Percentiles rank a stretch among this genome's conserved stretches.
These are phyloP conservation scores for Merodon equestris DNA, from an alignment of 2,888 invertebrate species.

Conservation along the genomic window DNA sequence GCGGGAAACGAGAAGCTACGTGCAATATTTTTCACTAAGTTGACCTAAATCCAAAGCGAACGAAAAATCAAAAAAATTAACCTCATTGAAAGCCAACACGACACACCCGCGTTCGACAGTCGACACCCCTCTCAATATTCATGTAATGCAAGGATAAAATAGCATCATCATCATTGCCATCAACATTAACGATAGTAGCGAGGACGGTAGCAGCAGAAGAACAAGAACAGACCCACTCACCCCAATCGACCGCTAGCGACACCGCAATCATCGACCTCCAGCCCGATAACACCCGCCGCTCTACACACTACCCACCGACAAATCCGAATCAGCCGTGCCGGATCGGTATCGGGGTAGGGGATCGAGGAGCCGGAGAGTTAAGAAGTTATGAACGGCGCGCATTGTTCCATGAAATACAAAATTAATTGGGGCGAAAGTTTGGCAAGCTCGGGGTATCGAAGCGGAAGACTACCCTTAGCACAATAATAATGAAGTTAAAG, in stretches of 20 bases:
- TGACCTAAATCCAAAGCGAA: slow-evolving; percentile 44
- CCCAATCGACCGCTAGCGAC: slow-evolving; percentile 26
- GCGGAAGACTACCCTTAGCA: slow-evolving; percentile 54
- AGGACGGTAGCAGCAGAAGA: too few relatives aligned
- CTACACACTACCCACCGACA: too few relatives aligned
- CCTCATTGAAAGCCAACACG: slow-evolving; percentile 34
- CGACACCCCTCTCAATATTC: slow-evolving; percentile 15
- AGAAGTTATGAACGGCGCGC: slow-evolving; percentile 62
- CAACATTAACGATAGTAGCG: background rate
- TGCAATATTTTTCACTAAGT: slow-evolving; percentile 18
- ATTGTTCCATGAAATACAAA: slow-evolving; percentile 64
- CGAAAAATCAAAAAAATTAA: slow-evolving; percentile 25
- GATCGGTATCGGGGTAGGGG: too few relatives aligned
- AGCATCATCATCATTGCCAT: slow-evolving; percentile 41
- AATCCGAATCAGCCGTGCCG: background rate
- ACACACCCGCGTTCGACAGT: background rate
- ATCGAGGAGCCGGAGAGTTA: slow-evolving; percentile 35
- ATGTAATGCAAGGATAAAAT: slow-evolving; percentile 51
- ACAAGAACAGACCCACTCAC: background rate
- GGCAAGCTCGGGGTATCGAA: slow-evolving; percentile 62
- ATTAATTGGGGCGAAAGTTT: slow-evolving; percentile 64
- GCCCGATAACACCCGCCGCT: slow-evolving; percentile 32
- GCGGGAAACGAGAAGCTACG: background rate
- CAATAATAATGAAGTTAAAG: slow-evolving; percentile 62
- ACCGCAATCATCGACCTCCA: slow-evolving; percentile 49